Conservation (phyloP, 1,140 invertebrate species). For the Odontomachus brunneus region DNA sequence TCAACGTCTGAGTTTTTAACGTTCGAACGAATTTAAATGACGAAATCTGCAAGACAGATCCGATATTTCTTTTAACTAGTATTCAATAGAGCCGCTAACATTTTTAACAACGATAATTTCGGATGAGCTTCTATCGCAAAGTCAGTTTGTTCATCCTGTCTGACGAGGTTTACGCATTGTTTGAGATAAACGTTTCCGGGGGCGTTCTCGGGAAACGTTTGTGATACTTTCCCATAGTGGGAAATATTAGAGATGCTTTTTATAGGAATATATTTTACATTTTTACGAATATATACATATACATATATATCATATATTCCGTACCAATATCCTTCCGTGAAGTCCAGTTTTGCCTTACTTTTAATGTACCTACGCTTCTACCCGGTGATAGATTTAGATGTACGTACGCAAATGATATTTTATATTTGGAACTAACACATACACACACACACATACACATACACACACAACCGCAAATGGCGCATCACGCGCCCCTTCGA, state of each 20-base stretch:
- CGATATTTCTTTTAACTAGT: slow-evolving; percentile 48
- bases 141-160: slow-evolving; percentile 41
- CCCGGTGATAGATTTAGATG: slow-evolving; percentile 82
- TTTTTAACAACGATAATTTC: slow-evolving; percentile 34
- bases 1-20: slow-evolving; percentile 58
- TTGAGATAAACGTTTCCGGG: slow-evolving; percentile 62
- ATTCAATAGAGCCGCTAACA: slow-evolving; percentile 6
- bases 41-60: background rate
- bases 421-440: slow-evolving; percentile 68
- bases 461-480: background rate
- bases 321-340: slow-evolving; percentile 74
- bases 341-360: slow-evolving; percentile 83
- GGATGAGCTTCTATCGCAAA: slow-evolving; percentile 53
- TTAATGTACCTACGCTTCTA: slow-evolving; percentile 82
- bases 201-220: slow-evolving; percentile 59
- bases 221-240: slow-evolving; percentile 71
- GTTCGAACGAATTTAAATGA: slow-evolving; percentile 24
- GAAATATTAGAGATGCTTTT: slow-evolving; percentile 70
- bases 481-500: background rate
- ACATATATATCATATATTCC: slow-evolving; percentile 35
- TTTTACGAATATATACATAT: slow-evolving; percentile 52
- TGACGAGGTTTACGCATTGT: slow-evolving; percentile 60
- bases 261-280: slow-evolving; percentile 70
- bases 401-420: slow-evolving; percentile 65
- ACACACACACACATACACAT: background rate